Evolutionary conservation across 2,113 vertebrate species (phyloP), one percentile per base, ranked within the genome.

Genomic region (Pedetes capensis): DNA sequence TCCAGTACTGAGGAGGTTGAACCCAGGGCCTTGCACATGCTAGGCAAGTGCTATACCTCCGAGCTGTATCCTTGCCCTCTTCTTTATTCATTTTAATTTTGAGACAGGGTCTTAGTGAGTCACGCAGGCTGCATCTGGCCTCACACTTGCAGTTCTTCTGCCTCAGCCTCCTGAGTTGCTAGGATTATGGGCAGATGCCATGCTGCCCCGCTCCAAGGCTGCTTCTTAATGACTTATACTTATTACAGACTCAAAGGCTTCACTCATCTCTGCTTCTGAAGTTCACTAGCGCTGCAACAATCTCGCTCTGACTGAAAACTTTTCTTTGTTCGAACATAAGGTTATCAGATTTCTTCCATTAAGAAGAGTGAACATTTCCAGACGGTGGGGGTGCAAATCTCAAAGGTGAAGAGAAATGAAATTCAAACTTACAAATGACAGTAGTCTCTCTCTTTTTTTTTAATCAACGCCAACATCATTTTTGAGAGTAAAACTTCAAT

Each of bases 401-500:
- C 64, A 87, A 47, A 74, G 87, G 66, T 93, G 82, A 96, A 95
- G 96, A 94, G 78, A 97, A 97, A 92, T 2, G 59, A 96, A 96
- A 96, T 51, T 64, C 79, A 90, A 97, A 3, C 85, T 94, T 95
- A 94, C 87, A 59, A 89, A 97, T 95, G 96, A 82, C 64, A 85
- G 78, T 96, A 95, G 91, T 91, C 94, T 27, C 1, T 8, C 29
- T 29, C 27, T 61, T 55, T 59, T 88, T n/a, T 44, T 94, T 57
- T 79, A 96, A 68, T 96, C 95, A 96, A 61, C 69, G 89, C 0
- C 0, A 87, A 44, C 88, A 97, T 96, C 42, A 0, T 91, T 97
- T 98, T 98, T 91, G 95, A 95, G 89, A 93, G 93, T 32, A 97
- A 98, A 98, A 96, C 78, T 39, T 95, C 92, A 98, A 97, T 94